Evolutionary conservation across 2,113 vertebrate species (phyloP).

Genomic region (Hoplias malabaricus): DNA sequence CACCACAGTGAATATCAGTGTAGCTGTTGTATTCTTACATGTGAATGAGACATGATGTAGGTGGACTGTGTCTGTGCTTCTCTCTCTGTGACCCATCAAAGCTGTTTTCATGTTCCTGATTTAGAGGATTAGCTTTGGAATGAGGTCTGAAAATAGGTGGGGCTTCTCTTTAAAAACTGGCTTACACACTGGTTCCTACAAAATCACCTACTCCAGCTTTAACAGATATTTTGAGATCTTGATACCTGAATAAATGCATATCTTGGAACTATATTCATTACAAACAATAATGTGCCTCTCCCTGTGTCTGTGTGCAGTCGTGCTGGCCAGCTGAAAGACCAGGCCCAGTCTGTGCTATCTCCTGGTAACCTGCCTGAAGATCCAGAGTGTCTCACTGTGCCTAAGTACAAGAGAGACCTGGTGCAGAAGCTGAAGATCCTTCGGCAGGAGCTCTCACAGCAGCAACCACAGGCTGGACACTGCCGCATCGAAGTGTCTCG

Average conservation of each 20-base stretch:
- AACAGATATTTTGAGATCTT: neutral
- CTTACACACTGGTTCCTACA: too few relatives aligned
- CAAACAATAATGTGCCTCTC: constrained; percentile 28
- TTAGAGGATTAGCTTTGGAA: too few relatives aligned
- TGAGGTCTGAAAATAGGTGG: too few relatives aligned
- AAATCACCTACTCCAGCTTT: too few relatives aligned
- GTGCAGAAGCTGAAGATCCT: constrained; percentile 98
- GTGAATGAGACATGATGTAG: too few relatives aligned
- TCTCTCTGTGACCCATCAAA: too few relatives aligned
- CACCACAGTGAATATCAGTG: too few relatives aligned
- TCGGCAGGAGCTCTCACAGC: constrained; percentile 93
- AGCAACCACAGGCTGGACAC: constrained; percentile 97
- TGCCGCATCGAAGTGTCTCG: constrained; percentile 98
- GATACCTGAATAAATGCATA: constrained; percentile 33
- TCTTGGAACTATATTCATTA: constrained; percentile 28
- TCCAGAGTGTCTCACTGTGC: constrained; percentile 91
- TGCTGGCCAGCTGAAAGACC: constrained; percentile 90
- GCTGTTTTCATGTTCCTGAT: too few relatives aligned
- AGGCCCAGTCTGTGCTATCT: constrained; percentile 81
- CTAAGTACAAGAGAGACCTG: constrained; percentile 94
- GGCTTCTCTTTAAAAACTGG: too few relatives aligned
- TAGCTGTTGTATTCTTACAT: too few relatives aligned
- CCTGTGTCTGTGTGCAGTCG: constrained; percentile 70
- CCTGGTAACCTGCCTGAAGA: constrained; percentile 88
- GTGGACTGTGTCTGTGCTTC: too few relatives aligned